Evolutionary conservation across 2,888 invertebrate species (phyloP), one percentile per base, ranked within the genome.

Genomic region (Caenorhabditis sp.): DNA sequence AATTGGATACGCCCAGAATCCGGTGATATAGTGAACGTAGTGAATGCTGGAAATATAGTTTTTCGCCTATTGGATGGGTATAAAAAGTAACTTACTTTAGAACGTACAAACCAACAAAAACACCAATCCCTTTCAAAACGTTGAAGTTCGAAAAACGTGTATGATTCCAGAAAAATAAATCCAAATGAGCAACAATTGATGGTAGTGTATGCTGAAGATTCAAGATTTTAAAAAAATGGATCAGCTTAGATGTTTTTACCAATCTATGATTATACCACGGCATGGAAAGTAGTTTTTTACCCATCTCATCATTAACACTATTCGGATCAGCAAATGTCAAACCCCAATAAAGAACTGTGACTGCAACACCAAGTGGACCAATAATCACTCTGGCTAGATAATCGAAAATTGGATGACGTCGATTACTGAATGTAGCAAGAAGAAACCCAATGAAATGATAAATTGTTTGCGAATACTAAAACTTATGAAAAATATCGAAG

Each of bases 1-100:
- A 63, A 85, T 85, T n/a, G 85, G 85, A 61, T 85, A 85, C 0
- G 85, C 85, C 85, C 85, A 85, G 72, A 81, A 83, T 10, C 80
- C 81, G 58, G 77, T 66, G 53, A 69, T 66, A 72, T 82, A 69
- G 64, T 77, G 77, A 54, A 85, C 79, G 24, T 69, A 73, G 71
- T 84, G 83, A 24, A 85, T 75, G 59, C 85, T 85, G 76, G 70
- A 83, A 77, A 37, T 17, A n/a, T 19, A 54, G 2, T 23, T 10
- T 19, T 27, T 54, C 2, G 26, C 26, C n/a, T n/a, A n/a, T n/a
- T n/a, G n/a, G n/a, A n/a, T n/a, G n/a, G 21, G 17, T 26, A 12
- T 12, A 37, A 60, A 23, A 59, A 21, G 8, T 54, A 60, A 72
- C 84, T 64, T 37, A 86, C 86, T 81, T 81, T 55, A 76, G 65